Percentiles rank a stretch among this genome's conserved stretches.
phyloP scores from a whole-genome alignment of 2,113 vertebrate species.

The Taxidea taxus region DNA sequence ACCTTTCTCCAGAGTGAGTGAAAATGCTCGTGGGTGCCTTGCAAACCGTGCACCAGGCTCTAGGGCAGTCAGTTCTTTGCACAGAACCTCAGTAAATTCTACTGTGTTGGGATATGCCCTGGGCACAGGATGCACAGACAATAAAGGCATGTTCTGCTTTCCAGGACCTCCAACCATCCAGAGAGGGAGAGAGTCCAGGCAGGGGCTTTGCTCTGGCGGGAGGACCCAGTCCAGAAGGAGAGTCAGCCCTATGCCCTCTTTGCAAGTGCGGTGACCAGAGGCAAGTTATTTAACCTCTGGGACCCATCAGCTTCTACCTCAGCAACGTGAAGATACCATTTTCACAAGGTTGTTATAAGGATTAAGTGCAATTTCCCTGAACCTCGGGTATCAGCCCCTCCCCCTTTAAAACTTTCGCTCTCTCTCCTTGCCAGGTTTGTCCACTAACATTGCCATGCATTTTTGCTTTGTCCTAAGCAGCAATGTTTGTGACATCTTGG shows the following conservation, averaged over 20 bases:
- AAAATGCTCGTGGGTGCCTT: background rate
- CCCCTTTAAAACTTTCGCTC: background rate
- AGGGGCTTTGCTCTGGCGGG: background rate
- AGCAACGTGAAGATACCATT: background rate
- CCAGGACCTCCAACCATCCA: background rate
- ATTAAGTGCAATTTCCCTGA: background rate
- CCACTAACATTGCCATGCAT: background rate
- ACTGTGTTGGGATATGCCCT: accelerated
- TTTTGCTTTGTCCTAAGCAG: background rate
- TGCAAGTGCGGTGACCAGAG: background rate
- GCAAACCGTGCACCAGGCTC: too few species aligned
- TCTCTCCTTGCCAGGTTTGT: background rate
- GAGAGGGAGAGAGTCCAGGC: too few species aligned
- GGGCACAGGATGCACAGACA: background rate
- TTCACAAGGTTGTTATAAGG: background rate
- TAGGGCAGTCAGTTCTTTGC: background rate
- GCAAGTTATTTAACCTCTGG: background rate
- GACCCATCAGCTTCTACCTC: background rate
- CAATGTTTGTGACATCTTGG: background rate
- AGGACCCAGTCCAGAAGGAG: background rate
- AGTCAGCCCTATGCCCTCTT: background rate
- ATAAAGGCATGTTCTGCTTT: background rate
- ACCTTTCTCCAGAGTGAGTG: background rate
- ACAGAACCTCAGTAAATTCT: background rate
- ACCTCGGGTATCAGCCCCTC: background rate